These are phyloP conservation scores for Zaprionus vittiger DNA, from an alignment of 1,140 invertebrate species.

Conservation along the genomic window DNA sequence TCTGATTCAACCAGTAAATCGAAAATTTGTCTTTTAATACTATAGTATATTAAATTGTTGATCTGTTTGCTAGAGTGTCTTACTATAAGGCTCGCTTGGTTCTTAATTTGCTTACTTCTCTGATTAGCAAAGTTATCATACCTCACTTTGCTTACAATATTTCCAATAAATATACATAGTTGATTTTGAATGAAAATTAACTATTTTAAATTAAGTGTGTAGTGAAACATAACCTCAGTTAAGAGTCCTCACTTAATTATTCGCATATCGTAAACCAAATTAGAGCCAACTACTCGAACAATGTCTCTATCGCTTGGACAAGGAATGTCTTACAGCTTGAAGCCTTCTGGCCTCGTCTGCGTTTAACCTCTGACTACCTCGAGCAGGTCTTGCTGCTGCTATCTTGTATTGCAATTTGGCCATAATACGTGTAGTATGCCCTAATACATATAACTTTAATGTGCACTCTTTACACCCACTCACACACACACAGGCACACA, in stretches of 20 bases:
- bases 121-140: too few relatives aligned
- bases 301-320: neutral
- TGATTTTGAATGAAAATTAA: neutral
- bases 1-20: too few relatives aligned
- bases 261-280: neutral
- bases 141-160: too few relatives aligned
- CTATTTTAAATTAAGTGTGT: neutral
- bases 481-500: neutral
- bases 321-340: neutral
- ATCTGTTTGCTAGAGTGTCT: neutral
- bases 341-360: neutral
- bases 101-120: too few relatives aligned
- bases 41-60: neutral
- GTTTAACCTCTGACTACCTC: constrained; percentile 3
- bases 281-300: neutral
- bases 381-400: constrained; percentile 5
- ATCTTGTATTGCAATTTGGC: constrained; percentile 43
- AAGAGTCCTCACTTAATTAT: neutral
- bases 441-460: constrained; percentile 52
- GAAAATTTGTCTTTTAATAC: too few relatives aligned
- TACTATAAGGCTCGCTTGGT: too few relatives aligned
- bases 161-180: too few relatives aligned
- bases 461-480: constrained; percentile 13
- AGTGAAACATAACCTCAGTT: neutral
- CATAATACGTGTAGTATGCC: constrained; percentile 40